These are phyloP conservation scores for Allolobophora icterica DNA, from an alignment of 2,888 invertebrate species.

Conservation along the genomic window DNA sequence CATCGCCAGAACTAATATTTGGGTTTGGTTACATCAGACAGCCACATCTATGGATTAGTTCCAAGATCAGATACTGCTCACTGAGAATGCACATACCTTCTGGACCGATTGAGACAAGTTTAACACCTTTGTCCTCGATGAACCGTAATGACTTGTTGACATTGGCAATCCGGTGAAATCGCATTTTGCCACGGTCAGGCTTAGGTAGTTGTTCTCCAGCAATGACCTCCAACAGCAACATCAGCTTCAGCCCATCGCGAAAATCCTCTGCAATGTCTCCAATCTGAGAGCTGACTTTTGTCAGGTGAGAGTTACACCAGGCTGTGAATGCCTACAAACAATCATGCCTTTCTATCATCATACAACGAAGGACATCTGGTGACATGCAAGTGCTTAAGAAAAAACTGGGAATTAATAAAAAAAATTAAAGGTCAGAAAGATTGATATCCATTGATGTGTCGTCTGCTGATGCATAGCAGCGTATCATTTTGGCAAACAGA, in stretches of 20 bases:
- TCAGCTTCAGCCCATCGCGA: slow-evolving; percentile 97
- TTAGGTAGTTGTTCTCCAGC: slow-evolving; percentile 97
- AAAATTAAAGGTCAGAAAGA: not conserved
- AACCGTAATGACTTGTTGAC: slow-evolving; percentile 99
- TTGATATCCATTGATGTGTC: too few species aligned
- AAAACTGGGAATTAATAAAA: not conserved
- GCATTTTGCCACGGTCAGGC: slow-evolving; percentile 98
- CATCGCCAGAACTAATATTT: not conserved
- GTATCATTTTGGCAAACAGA: too few species aligned
- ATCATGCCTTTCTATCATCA: not conserved
- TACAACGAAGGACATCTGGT: not conserved
- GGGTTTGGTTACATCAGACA: not conserved
- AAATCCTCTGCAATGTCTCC: slow-evolving; percentile 99
- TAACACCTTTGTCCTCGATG: slow-evolving; percentile 98
- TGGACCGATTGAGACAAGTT: slow-evolving; percentile 97
- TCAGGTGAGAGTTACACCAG: slow-evolving; percentile 99
- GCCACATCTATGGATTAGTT: not conserved
- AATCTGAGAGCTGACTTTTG: slow-evolving; percentile 97
- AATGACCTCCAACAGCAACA: slow-evolving; percentile 92
- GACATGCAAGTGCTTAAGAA: not conserved
- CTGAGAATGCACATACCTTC: slow-evolving; percentile 74
- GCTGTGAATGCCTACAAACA: slow-evolving; percentile 96
- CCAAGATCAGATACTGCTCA: not conserved
- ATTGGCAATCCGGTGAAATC: slow-evolving; percentile 97
- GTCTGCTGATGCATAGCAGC: too few species aligned